These are phyloP conservation scores for Gastracanthus pulcherrimus DNA, from an alignment of 2,888 invertebrate genomes.

Conservation along the genomic window DNA sequence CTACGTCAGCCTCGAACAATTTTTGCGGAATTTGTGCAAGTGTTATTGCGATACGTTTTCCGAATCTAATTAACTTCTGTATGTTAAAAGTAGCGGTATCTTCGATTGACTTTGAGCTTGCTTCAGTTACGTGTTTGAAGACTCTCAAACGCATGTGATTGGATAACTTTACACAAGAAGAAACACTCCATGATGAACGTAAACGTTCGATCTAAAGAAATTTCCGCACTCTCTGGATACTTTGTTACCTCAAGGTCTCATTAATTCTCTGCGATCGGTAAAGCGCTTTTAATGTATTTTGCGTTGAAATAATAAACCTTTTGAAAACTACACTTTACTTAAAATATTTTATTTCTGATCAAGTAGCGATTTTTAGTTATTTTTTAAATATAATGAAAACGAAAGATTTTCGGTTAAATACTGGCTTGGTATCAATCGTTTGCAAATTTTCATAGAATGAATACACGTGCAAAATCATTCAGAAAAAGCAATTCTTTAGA, in stretches of 20 bases:
- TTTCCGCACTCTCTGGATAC: constrained; percentile 37
- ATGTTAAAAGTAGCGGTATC: constrained; percentile 1
- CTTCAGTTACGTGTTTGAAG: neutral
- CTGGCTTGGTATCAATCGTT: neutral
- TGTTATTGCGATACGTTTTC: neutral
- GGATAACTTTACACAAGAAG: neutral
- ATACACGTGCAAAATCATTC: neutral
- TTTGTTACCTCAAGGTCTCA: constrained; percentile 47
- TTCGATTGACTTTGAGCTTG: neutral
- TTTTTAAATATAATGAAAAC: neutral
- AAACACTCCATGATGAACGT: no score
- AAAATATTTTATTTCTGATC: neutral
- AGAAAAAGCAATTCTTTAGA: neutral
- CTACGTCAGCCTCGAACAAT: constrained; percentile 32
- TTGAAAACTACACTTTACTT: neutral
- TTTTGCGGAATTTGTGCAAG: constrained; percentile 30
- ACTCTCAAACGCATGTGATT: neutral
- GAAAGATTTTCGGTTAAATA: neutral
- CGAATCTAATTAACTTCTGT: constrained; percentile 37
- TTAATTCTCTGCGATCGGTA: constrained; percentile 24
- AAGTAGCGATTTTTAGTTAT: neutral
- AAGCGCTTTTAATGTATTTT: constrained; percentile 5
- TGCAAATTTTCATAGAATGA: neutral
- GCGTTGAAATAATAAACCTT: neutral
- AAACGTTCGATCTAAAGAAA: constrained; percentile 21